A percentile compares a stretch with the other conserved stretches of the same genome.
Conservation (phyloP, 2,888 invertebrate genomes). For the Caenorhabditis sp. region DNA sequence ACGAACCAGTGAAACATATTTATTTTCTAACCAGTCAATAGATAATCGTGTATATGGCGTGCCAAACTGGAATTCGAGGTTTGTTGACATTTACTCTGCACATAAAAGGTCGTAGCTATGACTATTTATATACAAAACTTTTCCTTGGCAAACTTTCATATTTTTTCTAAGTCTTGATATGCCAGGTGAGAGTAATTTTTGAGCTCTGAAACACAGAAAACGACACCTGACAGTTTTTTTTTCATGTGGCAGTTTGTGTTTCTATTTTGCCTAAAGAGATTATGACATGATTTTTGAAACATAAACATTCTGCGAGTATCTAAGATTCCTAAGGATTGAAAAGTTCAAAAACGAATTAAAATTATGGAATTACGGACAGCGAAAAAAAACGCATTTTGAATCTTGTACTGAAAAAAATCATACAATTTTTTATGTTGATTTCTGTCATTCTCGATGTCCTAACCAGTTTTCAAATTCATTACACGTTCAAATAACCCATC, state of each 20-base stretch:
- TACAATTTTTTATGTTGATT: no score
- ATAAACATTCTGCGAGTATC: no score
- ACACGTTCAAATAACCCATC: no score
- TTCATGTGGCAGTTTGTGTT: background rate
- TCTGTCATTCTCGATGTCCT: no score
- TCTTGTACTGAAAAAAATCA: no score
- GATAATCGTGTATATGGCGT: conserved; percentile 54
- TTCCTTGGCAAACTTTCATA: background rate
- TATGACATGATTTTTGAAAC: background rate
- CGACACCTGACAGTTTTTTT: no score
- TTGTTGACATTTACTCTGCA: conserved; percentile 1
- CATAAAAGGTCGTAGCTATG: background rate
- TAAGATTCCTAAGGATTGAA: no score
- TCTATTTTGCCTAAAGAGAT: background rate
- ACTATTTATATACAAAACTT: background rate
- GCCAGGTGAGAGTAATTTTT: background rate
- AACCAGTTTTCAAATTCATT: no score
- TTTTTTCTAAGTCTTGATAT: background rate
- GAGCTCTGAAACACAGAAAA: background rate
- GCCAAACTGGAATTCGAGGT: conserved; percentile 69
- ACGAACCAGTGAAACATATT: background rate
- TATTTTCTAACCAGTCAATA: conserved; percentile 6
- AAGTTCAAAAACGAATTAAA: no score
- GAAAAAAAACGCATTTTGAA: no score
- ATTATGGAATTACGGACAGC: no score